These are phyloP conservation scores for Galemys pyrenaicus DNA, from an alignment of 2,113 vertebrate genomes.

Conservation along the genomic window DNA sequence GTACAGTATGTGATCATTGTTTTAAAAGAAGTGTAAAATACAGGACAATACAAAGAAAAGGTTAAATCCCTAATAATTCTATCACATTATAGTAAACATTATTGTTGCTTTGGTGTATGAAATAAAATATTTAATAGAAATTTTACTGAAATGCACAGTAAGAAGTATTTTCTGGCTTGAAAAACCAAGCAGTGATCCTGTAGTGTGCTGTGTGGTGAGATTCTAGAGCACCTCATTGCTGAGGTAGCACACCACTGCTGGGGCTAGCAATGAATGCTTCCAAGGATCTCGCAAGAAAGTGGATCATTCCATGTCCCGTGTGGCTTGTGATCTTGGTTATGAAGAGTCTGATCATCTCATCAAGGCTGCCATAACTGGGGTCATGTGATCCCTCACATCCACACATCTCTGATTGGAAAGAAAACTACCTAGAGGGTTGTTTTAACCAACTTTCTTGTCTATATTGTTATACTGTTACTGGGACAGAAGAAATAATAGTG, in stretches of 20 bases:
- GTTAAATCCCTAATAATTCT: background rate
- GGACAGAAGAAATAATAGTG: conserved; percentile 82
- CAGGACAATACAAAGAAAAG: background rate
- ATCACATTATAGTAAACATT: rapidly evolving
- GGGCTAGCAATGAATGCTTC: no score
- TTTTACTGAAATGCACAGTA: background rate
- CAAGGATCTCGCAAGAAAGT: no score
- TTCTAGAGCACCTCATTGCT: no score
- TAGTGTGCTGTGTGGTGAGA: no score
- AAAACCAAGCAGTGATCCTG: background rate
- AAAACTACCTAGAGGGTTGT: conserved; percentile 92
- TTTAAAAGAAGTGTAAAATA: background rate
- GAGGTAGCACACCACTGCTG: no score
- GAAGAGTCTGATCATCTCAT: no score
- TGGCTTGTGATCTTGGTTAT: no score
- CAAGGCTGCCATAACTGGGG: no score
- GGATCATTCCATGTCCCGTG: no score
- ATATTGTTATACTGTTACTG: conserved; percentile 84
- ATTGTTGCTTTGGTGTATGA: background rate
- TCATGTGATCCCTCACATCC: conserved; percentile 88
- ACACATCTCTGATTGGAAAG: conserved; percentile 99
- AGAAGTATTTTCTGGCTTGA: conserved; percentile 37
- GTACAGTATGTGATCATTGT: background rate
- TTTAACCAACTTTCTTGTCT: conserved; percentile 65
- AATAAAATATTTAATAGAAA: no score